phyloP scores from a whole-genome alignment of 2,888 invertebrate species.

The Pandemis corylana region DNA sequence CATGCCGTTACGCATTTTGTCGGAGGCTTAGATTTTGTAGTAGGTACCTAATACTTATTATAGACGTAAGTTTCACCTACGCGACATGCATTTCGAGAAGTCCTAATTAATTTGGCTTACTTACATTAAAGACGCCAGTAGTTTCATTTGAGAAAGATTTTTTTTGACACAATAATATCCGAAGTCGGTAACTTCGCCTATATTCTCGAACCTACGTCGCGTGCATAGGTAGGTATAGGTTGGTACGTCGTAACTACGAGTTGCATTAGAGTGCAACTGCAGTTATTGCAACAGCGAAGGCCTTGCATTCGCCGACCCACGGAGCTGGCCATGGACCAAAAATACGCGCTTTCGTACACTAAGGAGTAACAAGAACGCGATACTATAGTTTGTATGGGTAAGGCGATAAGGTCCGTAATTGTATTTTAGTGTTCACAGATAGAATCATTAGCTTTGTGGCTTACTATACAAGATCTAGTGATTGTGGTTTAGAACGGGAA shows the following conservation, averaged over 20 bases:
- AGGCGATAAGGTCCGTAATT: slow-evolving; percentile 38
- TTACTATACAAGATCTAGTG: slow-evolving; percentile 47
- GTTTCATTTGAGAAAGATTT: background rate
- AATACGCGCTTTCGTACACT: slow-evolving; percentile 78
- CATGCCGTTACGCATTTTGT: background rate
- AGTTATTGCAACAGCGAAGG: slow-evolving; percentile 77
- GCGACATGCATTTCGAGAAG: too few relatives aligned
- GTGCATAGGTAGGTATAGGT: slow-evolving; percentile 2
- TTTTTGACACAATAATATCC: background rate
- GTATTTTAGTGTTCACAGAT: slow-evolving; percentile 15
- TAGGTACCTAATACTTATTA: too few relatives aligned
- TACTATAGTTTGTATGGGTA: slow-evolving; percentile 48
- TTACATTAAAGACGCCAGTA: background rate
- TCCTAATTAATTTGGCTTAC: too few relatives aligned
- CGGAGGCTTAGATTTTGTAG: background rate
- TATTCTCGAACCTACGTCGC: slow-evolving; percentile 21
- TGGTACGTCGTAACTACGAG: slow-evolving; percentile 39
- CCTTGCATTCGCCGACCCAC: slow-evolving; percentile 81
- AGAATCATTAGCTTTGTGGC: slow-evolving; percentile 33
- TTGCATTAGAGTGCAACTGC: slow-evolving; percentile 76
- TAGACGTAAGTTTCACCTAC: too few relatives aligned
- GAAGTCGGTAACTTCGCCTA: slow-evolving; percentile 13
- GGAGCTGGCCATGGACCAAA: slow-evolving; percentile 77
- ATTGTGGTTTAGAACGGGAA: slow-evolving; percentile 51
- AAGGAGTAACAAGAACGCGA: slow-evolving; percentile 49